phyloP scores from a whole-genome alignment of 2,113 vertebrate genomes.

The Eptesicus fuscus region DNA sequence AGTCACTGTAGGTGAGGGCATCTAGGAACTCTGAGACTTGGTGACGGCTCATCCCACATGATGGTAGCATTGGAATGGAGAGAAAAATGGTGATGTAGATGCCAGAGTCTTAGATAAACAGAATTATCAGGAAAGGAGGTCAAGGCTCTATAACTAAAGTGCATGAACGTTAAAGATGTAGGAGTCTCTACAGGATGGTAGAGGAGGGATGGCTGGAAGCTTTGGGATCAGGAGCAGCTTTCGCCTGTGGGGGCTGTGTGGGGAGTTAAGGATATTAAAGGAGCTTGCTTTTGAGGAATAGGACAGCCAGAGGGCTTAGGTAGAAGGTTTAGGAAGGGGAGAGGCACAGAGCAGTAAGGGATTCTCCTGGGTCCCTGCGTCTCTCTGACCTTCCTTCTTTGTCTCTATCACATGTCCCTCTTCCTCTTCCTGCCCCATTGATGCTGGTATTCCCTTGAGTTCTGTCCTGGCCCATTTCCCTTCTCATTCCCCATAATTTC shows the following conservation, averaged over 20 bases:
- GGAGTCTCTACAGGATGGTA: background rate
- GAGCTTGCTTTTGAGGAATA: background rate
- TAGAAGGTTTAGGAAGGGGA: background rate
- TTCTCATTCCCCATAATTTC: background rate
- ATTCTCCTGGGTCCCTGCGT: background rate
- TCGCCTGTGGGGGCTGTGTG: background rate
- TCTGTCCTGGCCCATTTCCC: background rate
- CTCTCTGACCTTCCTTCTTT: background rate
- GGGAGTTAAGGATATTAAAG: background rate
- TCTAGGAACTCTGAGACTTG: background rate
- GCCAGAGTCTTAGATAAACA: background rate
- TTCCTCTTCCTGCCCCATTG: background rate
- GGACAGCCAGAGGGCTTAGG: background rate
- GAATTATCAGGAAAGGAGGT: background rate
- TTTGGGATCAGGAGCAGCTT: background rate
- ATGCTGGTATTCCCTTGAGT: background rate
- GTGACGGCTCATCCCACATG: background rate
- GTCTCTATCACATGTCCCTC: background rate
- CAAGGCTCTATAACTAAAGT: background rate
- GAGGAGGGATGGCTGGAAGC: background rate
- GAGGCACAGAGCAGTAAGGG: background rate
- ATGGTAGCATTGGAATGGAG: background rate
- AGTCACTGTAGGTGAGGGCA: background rate
- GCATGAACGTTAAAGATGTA: background rate
- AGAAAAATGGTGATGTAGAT: background rate